Evolutionary conservation across 2,888 invertebrate species (phyloP).

Genomic region (Alviniconcha strummeri): DNA sequence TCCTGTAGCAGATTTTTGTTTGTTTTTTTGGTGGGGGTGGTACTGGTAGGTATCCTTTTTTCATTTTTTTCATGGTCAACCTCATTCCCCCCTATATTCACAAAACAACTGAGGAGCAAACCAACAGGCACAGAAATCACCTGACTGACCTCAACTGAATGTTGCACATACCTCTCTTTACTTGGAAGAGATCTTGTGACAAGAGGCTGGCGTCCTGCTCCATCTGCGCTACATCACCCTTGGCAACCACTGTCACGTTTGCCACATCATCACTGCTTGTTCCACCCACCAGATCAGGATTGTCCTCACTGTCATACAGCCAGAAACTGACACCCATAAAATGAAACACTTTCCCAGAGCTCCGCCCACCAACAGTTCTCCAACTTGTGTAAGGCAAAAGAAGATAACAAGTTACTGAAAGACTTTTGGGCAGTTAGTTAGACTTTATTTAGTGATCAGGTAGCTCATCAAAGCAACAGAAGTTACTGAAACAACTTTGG

Average conservation of each 20-base stretch:
- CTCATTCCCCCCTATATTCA: too few species aligned
- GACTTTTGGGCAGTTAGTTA: neutral
- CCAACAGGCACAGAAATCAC: too few species aligned
- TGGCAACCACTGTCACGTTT: constrained; percentile 19
- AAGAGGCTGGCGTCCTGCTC: neutral
- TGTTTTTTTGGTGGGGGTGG: too few species aligned
- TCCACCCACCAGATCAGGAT: neutral
- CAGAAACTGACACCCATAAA: neutral
- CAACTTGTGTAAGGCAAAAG: too few species aligned
- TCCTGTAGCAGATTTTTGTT: too few species aligned
- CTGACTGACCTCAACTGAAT: too few species aligned
- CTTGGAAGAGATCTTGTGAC: constrained; percentile 18
- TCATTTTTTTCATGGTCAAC: too few species aligned
- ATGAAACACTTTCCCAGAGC: neutral
- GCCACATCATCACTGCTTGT: constrained; percentile 17
- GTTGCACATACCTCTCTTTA: neutral
- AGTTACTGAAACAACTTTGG: too few species aligned
- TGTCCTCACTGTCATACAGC: constrained; percentile 18
- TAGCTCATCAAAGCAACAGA: neutral
- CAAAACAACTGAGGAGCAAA: too few species aligned
- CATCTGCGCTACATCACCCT: neutral
- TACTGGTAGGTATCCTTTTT: too few species aligned
- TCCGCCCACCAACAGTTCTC: neutral
- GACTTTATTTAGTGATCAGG: neutral
- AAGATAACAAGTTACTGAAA: neutral